Conservation (phyloP, 2,797 vertebrate species). For the Tiaroga cobitis region DNA sequence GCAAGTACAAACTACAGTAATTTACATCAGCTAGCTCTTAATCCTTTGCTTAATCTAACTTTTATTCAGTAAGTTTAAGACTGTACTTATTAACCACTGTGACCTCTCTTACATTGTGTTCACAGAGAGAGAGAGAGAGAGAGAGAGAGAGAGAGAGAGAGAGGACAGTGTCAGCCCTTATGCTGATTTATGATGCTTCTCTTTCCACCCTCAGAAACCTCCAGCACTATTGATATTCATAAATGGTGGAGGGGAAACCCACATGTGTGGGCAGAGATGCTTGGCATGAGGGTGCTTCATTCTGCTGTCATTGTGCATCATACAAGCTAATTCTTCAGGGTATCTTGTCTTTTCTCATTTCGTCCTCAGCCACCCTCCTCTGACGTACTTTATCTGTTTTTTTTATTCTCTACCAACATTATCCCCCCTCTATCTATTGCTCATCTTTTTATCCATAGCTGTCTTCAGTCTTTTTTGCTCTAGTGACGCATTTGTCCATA, state of each 20-base stretch:
- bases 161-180: not conserved
- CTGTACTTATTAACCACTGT: slow-evolving; percentile 1
- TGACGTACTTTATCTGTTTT: slow-evolving; percentile 57
- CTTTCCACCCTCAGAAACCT: slow-evolving; percentile 22
- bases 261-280: slow-evolving; percentile 41
- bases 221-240: slow-evolving; percentile 18
- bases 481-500: slow-evolving; percentile 9
- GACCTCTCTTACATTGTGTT: slow-evolving; percentile 13
- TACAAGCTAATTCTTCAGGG: slow-evolving; percentile 6
- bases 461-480: slow-evolving; percentile 2
- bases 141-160: not conserved
- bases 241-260: slow-evolving; percentile 35
- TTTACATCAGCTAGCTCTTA: not conserved
- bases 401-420: not conserved
- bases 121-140: not conserved
- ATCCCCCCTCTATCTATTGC: not conserved
- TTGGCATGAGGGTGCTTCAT: slow-evolving; percentile 17
- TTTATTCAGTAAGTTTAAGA: slow-evolving; percentile 28
- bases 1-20: not conserved
- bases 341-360: slow-evolving; percentile 25
- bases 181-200: slow-evolving; percentile 13
- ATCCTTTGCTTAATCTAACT: slow-evolving; percentile 31
- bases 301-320: slow-evolving; percentile 45
- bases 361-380: slow-evolving; percentile 49
- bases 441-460: slow-evolving; percentile 26